Evolutionary conservation across 2,113 vertebrate species (phyloP), one percentile per base, ranked within the genome.

Genomic region (Lepisosteus oculatus): DNA sequence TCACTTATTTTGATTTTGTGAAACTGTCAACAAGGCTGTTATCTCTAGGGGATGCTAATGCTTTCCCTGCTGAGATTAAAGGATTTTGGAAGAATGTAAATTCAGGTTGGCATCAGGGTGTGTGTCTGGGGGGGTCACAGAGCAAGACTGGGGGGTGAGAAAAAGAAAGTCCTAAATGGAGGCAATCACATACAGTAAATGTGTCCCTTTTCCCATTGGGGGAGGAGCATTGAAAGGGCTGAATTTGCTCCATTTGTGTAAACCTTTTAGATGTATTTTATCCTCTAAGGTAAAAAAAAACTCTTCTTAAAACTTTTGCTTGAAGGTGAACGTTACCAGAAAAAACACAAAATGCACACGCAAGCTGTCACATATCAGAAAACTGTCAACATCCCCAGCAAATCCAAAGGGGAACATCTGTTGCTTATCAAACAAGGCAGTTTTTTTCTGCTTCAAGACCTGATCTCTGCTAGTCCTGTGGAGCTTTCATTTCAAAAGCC

Each of bases 401-500:
- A 89, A 86, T 88, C 87, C 90, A 85, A 29, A 29, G 74, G 74
- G 81, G 87, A 70, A 92, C 95, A 95, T 93, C 92, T 96, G 95
- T 81, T 90, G 77, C 83, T 83, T 91, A 90, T 95, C 95, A 93
- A 88, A 92, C 83, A 75, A 85, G 81, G 61, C 74, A 72, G 76
- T 85, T 68, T 61, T 59, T 54, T 65, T 13, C 69, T 41, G 8
- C 17, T 47, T 61, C 59, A 45, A 4, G 17, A 79, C 85, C 87
- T 88, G 89, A 90, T 89, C 89, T 91, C 86, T 64, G 73, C 88
- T 86, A 87, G 88, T 81, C 84, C 83, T 80, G 81, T 69, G 81
- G 79, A 74, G 90, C 87, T 93, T 95, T 89, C 86, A 89, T 93
- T 92, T 93, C 92, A 91, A 90, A 92, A 89, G 86, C 65, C 79